phyloP scores from a whole-genome alignment of 2,797 vertebrate species.

The Coracias cyanogaster region DNA sequence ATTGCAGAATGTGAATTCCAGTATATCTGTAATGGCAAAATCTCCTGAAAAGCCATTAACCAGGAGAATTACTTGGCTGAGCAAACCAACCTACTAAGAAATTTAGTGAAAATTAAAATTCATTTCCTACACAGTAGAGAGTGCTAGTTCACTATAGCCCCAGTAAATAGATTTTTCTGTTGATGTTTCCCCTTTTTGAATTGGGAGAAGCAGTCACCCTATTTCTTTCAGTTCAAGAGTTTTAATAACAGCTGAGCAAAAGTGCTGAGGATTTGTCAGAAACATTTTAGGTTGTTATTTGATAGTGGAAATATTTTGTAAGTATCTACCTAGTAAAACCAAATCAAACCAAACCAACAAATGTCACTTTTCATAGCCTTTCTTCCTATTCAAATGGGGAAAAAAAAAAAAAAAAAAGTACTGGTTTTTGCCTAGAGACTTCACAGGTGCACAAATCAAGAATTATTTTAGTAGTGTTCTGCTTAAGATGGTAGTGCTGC shows the following conservation, averaged over 20 bases:
- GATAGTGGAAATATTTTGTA: not conserved
- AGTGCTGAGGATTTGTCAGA: not conserved
- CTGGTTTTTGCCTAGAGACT: not conserved
- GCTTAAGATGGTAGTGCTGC: not conserved
- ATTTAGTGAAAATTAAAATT: slow-evolving; percentile 50
- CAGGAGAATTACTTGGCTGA: slow-evolving; percentile 6
- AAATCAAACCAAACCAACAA: not conserved
- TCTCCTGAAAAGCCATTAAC: slow-evolving; percentile 34
- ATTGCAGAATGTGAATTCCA: slow-evolving; percentile 21
- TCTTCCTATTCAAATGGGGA: not conserved
- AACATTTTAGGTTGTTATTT: not conserved
- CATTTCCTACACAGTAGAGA: not conserved
- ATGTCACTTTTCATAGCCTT: not conserved
- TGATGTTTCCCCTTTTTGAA: not conserved
- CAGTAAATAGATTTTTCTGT: slow-evolving; percentile 33
- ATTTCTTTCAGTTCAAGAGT: not conserved
- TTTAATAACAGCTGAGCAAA: not conserved
- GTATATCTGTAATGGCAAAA: not conserved
- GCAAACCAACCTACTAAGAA: slow-evolving; percentile 12
- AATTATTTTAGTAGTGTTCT: not conserved
- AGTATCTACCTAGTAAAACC: not conserved
- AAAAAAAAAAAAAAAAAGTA: not conserved
- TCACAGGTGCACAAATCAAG: not conserved
- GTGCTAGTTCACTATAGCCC: not conserved
- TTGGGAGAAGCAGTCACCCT: not conserved